Base-by-base conservation (phyloP, 2,797 vertebrate genomes). In the Melanotaenia maccullochi region DNA sequence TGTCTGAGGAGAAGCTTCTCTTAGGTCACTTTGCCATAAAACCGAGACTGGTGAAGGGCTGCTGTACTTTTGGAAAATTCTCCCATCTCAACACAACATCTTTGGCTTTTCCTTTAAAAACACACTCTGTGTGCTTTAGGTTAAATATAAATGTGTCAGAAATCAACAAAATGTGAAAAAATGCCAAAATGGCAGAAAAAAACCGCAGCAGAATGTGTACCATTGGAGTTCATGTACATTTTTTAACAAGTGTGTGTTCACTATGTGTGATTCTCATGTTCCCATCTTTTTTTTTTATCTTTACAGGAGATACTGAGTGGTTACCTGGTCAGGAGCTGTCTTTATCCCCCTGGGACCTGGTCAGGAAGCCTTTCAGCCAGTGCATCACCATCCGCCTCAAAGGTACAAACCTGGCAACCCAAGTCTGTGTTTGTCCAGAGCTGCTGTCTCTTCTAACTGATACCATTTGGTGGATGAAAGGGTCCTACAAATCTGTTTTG, bases 301-400 rank as follows among this genome's bases (percentile, higher is more conserved):
- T 30, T 81, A 12, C 87, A 99, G 97, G 97, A 85, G 96, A 94
- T 42, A 63, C 93, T 7, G 92, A 93, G 1, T 98, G 97, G 96
- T 89, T 93, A 75, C 85, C 92, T 6, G 94, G 94, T 86, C 96
- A 98, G 90, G 94, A 94, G 69, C 94, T 94, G 71, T 65, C 92
- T 5, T 87, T 93, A 20, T 91, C 93, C 59, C 97, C 96, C 0
- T 98, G 97, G 97, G 96, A 98, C 60, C 95, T 98, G 24, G 83
- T 98, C 90, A 95, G 93, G 66, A 98, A 92, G 82, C 96, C 93
- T 55, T 93, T 93, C 80, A 90, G 94, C 73, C 96, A 97, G 70
- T 81, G 93, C 40, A 89, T 98, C 86, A 95, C 94, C 25, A 87
- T 96, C 81, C 87, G 85, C 59, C 90, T 94, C 62, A 92, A 92